phyloP scores from a whole-genome alignment of 2,888 invertebrate species.

The Phania funesta region DNA sequence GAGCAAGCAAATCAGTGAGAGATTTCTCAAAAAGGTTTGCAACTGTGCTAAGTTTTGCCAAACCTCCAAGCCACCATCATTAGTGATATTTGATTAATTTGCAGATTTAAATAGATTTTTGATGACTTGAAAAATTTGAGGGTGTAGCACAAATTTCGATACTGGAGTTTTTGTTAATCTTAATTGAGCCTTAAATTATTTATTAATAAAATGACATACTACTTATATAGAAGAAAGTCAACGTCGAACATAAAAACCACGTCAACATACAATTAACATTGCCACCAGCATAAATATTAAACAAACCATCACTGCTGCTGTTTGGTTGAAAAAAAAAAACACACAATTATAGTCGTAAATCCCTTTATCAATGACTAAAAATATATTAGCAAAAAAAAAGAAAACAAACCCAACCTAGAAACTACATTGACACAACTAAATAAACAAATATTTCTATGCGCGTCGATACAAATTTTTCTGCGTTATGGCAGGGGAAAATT shows the following conservation, averaged over 20 bases:
- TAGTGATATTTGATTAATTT: too few species aligned
- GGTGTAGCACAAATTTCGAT: too few species aligned
- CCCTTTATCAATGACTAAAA: constrained; percentile 24
- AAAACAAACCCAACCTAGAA: not conserved
- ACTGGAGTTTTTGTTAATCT: too few species aligned
- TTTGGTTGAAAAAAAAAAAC: not conserved
- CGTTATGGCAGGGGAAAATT: constrained; percentile 4
- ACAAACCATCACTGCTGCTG: constrained; percentile 9
- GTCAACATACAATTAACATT: constrained; percentile 13
- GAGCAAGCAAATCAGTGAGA: too few species aligned
- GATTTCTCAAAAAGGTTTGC: too few species aligned
- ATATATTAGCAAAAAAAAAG: constrained; percentile 12
- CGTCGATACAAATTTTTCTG: not conserved
- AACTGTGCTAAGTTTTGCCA: too few species aligned
- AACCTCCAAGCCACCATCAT: too few species aligned
- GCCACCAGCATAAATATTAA: constrained; percentile 5
- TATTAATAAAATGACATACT: not conserved
- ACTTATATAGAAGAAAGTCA: not conserved
- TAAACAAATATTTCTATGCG: not conserved
- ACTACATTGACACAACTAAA: not conserved
- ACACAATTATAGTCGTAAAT: constrained; percentile 19
- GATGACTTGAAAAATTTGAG: too few species aligned
- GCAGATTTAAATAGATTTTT: too few species aligned
- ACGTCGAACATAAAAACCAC: not conserved
- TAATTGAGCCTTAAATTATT: too few species aligned